A percentile compares a stretch with the other conserved stretches of the same genome.
Evolutionary conservation across 2,797 vertebrate genomes (phyloP).

Genomic region (Anabacerthia variegaticeps): DNA sequence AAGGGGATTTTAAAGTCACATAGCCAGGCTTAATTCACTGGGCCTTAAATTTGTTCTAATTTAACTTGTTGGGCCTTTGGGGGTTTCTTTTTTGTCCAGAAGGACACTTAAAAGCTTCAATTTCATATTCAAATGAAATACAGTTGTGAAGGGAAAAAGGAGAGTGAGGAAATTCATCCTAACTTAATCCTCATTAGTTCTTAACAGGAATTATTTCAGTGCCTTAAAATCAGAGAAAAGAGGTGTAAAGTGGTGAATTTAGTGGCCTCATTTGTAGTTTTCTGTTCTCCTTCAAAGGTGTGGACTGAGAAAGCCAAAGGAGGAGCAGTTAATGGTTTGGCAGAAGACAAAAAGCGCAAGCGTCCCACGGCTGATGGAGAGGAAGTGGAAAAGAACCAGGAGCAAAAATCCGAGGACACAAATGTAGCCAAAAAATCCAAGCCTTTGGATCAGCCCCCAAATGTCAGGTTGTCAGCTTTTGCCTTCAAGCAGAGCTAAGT

Average conservation of each 20-base stretch:
- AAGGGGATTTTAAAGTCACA: neutral
- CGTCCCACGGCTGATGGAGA: constrained; percentile 47
- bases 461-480: constrained; percentile 85
- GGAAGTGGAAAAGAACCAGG: constrained; percentile 10
- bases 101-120: neutral
- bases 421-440: constrained; percentile 83
- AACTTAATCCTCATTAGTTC: neutral
- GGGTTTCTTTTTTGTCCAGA: neutral
- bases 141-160: neutral
- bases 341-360: constrained; percentile 88
- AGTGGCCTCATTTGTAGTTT: neutral
- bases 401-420: constrained; percentile 58
- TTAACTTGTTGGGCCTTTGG: neutral
- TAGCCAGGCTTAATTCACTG: neutral
- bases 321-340: constrained; percentile 46
- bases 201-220: neutral
- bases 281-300: constrained; percentile 69
- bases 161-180: neutral
- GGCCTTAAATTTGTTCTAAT: neutral
- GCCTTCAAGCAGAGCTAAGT: constrained; percentile 85
- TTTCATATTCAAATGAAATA: neutral
- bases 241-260: neutral
- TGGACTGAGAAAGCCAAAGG: constrained; percentile 90
- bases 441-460: constrained; percentile 72
- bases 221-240: neutral